Percentiles rank a stretch among this genome's conserved stretches.
Conservation (phyloP, 2,888 invertebrate species). For the Zootermopsis nevadensis region DNA sequence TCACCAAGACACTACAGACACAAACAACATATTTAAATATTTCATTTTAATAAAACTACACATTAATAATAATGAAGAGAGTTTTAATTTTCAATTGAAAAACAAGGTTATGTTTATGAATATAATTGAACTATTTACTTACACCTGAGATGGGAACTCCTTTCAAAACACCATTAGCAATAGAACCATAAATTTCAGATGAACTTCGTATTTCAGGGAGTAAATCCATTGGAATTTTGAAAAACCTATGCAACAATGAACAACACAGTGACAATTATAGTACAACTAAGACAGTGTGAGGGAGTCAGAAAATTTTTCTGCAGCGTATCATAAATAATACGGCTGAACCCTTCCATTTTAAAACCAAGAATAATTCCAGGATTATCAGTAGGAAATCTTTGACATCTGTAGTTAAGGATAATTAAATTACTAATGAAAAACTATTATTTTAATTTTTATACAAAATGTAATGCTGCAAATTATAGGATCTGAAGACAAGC, state of each 20-base stretch:
- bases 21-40: not conserved
- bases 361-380: not conserved
- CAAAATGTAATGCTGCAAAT: too few species aligned
- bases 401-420: not conserved
- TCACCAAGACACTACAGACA: constrained; percentile 84
- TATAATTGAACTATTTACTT: constrained; percentile 52
- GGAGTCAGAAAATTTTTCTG: not conserved
- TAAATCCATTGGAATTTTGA: constrained; percentile 84
- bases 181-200: constrained; percentile 90
- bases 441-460: too few species aligned
- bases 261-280: too few species aligned
- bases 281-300: not conserved
- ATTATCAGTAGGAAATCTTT: not conserved
- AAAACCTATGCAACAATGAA: constrained; percentile 70
- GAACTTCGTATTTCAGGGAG: constrained; percentile 91
- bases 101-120: not conserved
- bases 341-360: not conserved
- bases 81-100: too few species aligned
- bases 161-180: constrained; percentile 77
- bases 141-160: constrained; percentile 91
- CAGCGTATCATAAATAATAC: too few species aligned
- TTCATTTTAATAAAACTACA: too few species aligned
- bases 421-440: too few species aligned
- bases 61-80: too few species aligned
- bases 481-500: too few species aligned